Evolutionary conservation across 2,797 vertebrate genomes (phyloP).

Genomic region (Sebastes glaucus): DNA sequence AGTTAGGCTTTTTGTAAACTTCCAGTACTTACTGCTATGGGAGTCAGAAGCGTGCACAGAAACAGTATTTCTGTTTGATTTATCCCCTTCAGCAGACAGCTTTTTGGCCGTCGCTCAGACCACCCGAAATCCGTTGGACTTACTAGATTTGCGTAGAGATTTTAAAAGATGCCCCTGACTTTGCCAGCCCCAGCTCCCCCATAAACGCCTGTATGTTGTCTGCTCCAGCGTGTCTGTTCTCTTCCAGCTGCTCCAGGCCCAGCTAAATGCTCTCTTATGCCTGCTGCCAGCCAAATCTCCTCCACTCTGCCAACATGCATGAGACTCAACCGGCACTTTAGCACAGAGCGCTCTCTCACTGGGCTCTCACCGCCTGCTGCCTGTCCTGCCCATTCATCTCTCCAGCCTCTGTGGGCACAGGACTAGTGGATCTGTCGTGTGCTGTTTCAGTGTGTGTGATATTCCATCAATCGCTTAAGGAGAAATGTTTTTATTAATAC

Average conservation of each 20-base stretch:
- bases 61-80: background rate
- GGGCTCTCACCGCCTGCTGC: conserved; percentile 36
- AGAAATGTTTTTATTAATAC: background rate
- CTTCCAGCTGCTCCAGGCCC: conserved; percentile 53
- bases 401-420: conserved; percentile 6
- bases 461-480: background rate
- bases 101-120: conserved; percentile 29
- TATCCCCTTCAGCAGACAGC: background rate
- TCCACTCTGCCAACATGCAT: conserved; percentile 56
- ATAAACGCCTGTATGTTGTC: conserved; percentile 40
- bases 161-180: conserved; percentile 33
- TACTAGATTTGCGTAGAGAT: conserved; percentile 33
- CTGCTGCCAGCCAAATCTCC: conserved; percentile 55
- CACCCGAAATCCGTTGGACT: conserved; percentile 26
- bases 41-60: background rate
- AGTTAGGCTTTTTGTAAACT: background rate
- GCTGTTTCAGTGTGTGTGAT: background rate
- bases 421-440: background rate
- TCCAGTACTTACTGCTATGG: background rate
- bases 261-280: conserved; percentile 56
- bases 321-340: conserved; percentile 27
- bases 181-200: conserved; percentile 43
- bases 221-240: conserved; percentile 37
- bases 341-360: conserved; percentile 54
- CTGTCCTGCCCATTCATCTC: conserved; percentile 48